phyloP scores from a whole-genome alignment of 2,888 invertebrate genomes.

The Cerceris ruficornis region DNA sequence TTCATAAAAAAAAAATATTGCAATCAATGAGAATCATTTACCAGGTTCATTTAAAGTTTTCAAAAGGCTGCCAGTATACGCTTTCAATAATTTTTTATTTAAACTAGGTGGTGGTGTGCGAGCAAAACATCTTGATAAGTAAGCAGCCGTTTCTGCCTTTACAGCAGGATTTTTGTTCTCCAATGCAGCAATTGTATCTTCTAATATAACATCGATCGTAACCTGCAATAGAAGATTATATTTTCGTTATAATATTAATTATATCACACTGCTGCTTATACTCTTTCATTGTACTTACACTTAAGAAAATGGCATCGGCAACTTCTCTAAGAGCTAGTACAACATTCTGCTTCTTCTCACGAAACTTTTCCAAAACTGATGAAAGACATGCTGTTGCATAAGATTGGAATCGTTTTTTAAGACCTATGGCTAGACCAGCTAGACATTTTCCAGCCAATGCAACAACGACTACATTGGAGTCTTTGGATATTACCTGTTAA shows the following conservation, averaged over 20 bases:
- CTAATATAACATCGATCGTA: conserved; percentile 91
- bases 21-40: conserved; percentile 69
- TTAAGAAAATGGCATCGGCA: conserved; percentile 92
- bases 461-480: conserved; percentile 96
- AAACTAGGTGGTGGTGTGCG: conserved; percentile 91
- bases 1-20: conserved; percentile 3
- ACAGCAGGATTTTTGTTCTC: conserved; percentile 96
- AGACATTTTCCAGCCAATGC: conserved; percentile 93
- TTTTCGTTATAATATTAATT: conserved; percentile 9
- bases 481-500: conserved; percentile 93
- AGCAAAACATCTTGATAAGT: conserved; percentile 92
- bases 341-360: conserved; percentile 97
- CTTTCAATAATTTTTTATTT: conserved; percentile 95
- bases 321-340: conserved; percentile 94
- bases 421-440: conserved; percentile 90
- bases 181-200: conserved; percentile 92
- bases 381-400: conserved; percentile 91
- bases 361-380: conserved; percentile 96
- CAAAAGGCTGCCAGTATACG: conserved; percentile 89
- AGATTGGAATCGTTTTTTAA: conserved; percentile 93
- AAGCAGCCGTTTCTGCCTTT: conserved; percentile 93
- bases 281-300: conserved; percentile 85
- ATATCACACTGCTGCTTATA: background rate
- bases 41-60: conserved; percentile 91
- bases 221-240: conserved; percentile 84